Conservation (phyloP, 2,113 vertebrate species). For the Antennarius striatus region DNA sequence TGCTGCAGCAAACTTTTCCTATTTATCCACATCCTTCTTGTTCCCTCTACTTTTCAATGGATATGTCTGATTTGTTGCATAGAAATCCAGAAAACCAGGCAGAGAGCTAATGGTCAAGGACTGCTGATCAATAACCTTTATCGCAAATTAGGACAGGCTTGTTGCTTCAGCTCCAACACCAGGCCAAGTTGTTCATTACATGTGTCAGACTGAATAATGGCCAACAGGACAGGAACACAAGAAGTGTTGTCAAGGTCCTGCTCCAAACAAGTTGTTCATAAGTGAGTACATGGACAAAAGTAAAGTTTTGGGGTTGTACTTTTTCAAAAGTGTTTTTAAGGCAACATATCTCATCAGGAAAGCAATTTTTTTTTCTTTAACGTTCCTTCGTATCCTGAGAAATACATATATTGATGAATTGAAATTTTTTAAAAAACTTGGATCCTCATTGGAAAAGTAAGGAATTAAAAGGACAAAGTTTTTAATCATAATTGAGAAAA, state of each 20-base stretch:
- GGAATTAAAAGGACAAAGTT: conserved; percentile 28
- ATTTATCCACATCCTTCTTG: conserved; percentile 10
- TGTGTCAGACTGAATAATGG: conserved; percentile 64
- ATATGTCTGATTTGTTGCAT: conserved; percentile 6
- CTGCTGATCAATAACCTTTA: conserved; percentile 65
- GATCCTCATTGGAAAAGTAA: conserved; percentile 21
- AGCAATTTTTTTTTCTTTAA: conserved; percentile 16
- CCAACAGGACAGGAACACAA: conserved; percentile 45
- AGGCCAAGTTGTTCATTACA: conserved; percentile 58
- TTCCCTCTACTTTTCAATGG: not conserved
- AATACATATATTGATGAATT: conserved; percentile 39
- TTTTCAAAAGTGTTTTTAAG: not conserved
- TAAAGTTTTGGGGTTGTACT: conserved; percentile 10
- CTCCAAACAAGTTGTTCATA: conserved; percentile 32
- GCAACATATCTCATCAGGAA: not conserved
- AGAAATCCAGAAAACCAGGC: conserved; percentile 26
- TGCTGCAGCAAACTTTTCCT: conserved; percentile 40
- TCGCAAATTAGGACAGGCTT: conserved; percentile 52
- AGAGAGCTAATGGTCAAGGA: conserved; percentile 47
- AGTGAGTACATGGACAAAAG: conserved; percentile 11
- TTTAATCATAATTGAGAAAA: conserved; percentile 29
- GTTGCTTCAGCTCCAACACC: conserved; percentile 37
- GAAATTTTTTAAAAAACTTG: conserved; percentile 18
- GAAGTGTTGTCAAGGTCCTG: conserved; percentile 41
- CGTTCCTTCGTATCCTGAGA: conserved; percentile 9